phyloP scores from a whole-genome alignment of 1,140 invertebrate species.

The Doryteuthis pealeii region DNA sequence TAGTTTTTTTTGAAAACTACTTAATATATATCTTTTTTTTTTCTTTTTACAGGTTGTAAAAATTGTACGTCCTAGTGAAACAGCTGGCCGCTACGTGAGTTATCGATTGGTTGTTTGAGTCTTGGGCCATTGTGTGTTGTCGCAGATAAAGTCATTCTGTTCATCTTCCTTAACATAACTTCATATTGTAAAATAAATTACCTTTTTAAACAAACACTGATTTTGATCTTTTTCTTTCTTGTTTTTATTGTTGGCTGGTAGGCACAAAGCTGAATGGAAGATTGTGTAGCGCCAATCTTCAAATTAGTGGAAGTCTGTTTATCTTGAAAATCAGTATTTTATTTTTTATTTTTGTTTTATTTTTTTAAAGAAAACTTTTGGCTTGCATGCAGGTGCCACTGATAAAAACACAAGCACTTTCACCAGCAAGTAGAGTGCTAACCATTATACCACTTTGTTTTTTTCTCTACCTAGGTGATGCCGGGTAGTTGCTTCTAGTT shows the following conservation, averaged over 20 bases:
- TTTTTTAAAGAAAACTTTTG: too few species aligned
- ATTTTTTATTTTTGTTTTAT: too few species aligned
- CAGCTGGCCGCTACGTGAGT: conserved; percentile 97
- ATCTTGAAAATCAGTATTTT: too few species aligned
- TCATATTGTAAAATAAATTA: background rate
- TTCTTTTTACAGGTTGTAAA: conserved; percentile 82
- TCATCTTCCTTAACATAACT: background rate
- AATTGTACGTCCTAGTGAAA: conserved; percentile 96
- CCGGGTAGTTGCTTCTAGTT: too few species aligned
- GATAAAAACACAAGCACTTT: too few species aligned
- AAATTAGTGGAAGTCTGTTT: too few species aligned
- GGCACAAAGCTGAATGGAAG: background rate
- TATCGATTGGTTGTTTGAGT: conserved; percentile 89
- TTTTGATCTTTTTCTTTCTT: background rate
- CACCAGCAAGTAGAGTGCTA: too few species aligned
- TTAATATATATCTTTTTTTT: conserved; percentile 11
- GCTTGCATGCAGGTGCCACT: too few species aligned
- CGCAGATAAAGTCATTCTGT: background rate
- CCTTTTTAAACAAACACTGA: background rate
- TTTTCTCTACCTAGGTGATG: too few species aligned
- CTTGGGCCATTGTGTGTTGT: background rate
- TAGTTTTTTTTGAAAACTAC: too few species aligned
- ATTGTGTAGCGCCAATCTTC: background rate
- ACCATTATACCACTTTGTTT: too few species aligned
- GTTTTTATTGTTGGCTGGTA: background rate